Evolutionary conservation across 2,797 vertebrate species (phyloP), one percentile per base, ranked within the genome.

Genomic region (Arctocebus calabarensis): DNA sequence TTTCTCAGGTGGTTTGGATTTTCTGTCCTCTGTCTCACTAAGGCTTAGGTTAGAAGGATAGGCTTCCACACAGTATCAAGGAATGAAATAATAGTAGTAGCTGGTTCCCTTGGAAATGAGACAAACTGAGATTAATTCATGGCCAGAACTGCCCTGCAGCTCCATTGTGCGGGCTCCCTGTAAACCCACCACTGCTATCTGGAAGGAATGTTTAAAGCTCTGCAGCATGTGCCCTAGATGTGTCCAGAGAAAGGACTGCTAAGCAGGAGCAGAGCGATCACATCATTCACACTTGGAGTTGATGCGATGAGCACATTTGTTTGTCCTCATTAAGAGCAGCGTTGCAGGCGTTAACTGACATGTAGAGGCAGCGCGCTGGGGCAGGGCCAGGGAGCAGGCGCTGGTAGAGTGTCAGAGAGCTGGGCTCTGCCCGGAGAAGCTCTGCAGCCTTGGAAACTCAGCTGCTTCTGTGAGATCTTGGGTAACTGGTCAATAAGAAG

Each of bases 281-380:
- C 96, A 84, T 96, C 89, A 27, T 95, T 94, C 89, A 88, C 96
- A 94, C 96, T 97, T 86, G 91, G 96, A 82, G 86, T 96, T 57
- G 25, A 55, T 8, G 75, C 1, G 68, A 88, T 96, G 97, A 97
- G 93, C 97, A 91, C 97, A 97, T 96, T 93, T 95, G 92, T 97
- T 97, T 97, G 95, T 93, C 91, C 73, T 97, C 95, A 90, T 96
- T 97, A 96, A 91, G 95, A 0, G 62, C 81, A 3, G 74, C 0
- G 7, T 57, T 89, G 95, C 79, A 57, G 62, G 94, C 4, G 9
- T 84, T 94, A 25, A 77, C 94, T 11, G 77, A 85, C 94, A 0
- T 9, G 88, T 5, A 3, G 86, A 95, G 96, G 91, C 97, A 94
- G 95, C 0, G 0, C 0, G 57, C 94, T 96, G 95, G 79, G 83